These are phyloP conservation scores for Eupeodes latifasciatus DNA, from an alignment of 2,888 invertebrate genomes.

Conservation along the genomic window DNA sequence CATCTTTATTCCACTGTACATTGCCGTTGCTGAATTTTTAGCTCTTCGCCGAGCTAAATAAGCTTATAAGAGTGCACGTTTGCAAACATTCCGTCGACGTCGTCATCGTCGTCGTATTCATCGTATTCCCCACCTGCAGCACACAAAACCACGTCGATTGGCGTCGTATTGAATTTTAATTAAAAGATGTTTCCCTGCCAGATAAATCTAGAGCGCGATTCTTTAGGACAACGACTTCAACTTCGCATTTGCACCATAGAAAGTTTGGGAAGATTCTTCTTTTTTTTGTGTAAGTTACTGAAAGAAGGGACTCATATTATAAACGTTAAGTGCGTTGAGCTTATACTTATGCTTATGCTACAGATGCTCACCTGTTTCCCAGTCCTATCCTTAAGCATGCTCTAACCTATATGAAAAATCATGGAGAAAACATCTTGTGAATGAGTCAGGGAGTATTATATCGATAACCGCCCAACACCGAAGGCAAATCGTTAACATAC, in stretches of 20 bases:
- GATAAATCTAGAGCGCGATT: conserved; percentile 63
- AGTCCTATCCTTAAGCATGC: conserved; percentile 42
- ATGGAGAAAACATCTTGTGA: conserved; percentile 50
- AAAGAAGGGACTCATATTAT: conserved; percentile 44
- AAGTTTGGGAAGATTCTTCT: conserved; percentile 38
- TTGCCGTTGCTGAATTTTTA: conserved; percentile 16
- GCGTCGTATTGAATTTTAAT: conserved; percentile 76
- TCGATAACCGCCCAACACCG: conserved; percentile 72
- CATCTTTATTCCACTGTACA: not conserved
- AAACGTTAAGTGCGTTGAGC: conserved; percentile 60
- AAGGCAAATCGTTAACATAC: conserved; percentile 72
- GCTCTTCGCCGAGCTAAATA: conserved; percentile 51
- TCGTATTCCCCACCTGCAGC: conserved; percentile 62
- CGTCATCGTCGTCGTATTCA: not conserved
- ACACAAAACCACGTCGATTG: conserved; percentile 48
- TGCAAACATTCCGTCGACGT: conserved; percentile 46
- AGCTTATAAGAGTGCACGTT: conserved; percentile 58
- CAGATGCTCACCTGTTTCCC: conserved; percentile 65
- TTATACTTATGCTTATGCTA: conserved; percentile 47
- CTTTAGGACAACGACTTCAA: conserved; percentile 59
- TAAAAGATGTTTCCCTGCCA: conserved; percentile 70
- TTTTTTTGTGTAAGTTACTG: not conserved
- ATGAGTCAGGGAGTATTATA: conserved; percentile 61
- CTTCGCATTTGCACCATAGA: not conserved
- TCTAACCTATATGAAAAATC: conserved; percentile 34